Conservation (phyloP, 2,888 invertebrate species). For the Drosophila incognita region DNA sequence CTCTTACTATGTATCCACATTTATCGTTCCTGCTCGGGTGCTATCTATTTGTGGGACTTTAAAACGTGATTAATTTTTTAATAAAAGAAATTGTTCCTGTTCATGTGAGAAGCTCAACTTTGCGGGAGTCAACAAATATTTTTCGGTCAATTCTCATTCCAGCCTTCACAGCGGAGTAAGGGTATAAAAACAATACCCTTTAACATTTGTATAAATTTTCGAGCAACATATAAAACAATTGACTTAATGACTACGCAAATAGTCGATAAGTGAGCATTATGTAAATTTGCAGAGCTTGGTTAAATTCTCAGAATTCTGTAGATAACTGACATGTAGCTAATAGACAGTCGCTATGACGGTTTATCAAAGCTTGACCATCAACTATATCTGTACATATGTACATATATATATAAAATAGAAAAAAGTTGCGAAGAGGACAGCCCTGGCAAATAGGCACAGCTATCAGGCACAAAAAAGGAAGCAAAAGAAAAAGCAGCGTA, state of each 20-base stretch:
- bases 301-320: background rate
- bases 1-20: background rate
- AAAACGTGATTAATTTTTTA: background rate
- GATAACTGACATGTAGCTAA: background rate
- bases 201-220: background rate
- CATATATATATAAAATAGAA: too few species aligned
- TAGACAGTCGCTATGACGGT: background rate
- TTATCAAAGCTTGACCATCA: background rate
- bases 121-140: background rate
- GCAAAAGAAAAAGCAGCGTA: background rate
- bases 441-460: conserved; percentile 5
- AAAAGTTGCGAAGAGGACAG: background rate
- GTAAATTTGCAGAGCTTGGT: background rate
- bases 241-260: background rate
- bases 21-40: background rate
- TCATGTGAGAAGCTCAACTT: background rate
- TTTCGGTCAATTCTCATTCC: background rate
- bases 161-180: background rate
- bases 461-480: conserved; percentile 15
- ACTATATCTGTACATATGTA: background rate
- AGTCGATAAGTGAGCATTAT: background rate
- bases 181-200: background rate
- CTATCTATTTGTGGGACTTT: background rate
- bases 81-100: background rate
- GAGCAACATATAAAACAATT: background rate